Evolutionary conservation across 1,140 invertebrate genomes (phyloP).

Genomic region (Papilio polytes): DNA sequence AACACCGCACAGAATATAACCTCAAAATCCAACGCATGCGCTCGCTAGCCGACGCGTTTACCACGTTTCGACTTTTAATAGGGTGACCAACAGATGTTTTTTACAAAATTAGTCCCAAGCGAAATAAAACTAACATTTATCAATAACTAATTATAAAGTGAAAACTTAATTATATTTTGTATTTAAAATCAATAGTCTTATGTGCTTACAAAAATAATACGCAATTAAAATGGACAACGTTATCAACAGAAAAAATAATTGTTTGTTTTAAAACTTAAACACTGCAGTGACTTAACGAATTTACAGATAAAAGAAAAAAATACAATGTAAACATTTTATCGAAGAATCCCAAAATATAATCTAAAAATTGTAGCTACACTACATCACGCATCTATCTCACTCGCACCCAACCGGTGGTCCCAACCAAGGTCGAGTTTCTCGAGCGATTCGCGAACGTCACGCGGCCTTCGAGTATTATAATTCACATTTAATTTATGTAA

Average conservation of each 20-base stretch:
- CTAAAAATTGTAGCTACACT: constrained; percentile 1
- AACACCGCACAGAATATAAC: constrained; percentile 34
- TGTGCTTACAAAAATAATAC: no score
- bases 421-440: constrained; percentile 41
- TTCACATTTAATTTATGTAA: constrained; percentile 39
- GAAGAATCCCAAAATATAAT: background rate
- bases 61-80: constrained; percentile 27
- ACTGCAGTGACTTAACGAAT: background rate
- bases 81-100: background rate
- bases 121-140: no score
- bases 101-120: background rate
- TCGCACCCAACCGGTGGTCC: constrained; percentile 25
- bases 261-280: no score
- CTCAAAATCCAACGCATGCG: constrained; percentile 39
- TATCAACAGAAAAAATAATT: no score
- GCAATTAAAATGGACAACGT: no score
- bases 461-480: constrained; percentile 38
- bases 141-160: no score
- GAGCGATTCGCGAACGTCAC: constrained; percentile 32
- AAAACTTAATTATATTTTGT: no score
- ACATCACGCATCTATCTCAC: constrained; percentile 34
- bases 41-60: constrained; percentile 15
- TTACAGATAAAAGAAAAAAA: background rate
- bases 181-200: no score
- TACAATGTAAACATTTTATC: background rate